Evolutionary conservation across 2,888 invertebrate genomes (phyloP).

Genomic region (Drosophila merina): DNA sequence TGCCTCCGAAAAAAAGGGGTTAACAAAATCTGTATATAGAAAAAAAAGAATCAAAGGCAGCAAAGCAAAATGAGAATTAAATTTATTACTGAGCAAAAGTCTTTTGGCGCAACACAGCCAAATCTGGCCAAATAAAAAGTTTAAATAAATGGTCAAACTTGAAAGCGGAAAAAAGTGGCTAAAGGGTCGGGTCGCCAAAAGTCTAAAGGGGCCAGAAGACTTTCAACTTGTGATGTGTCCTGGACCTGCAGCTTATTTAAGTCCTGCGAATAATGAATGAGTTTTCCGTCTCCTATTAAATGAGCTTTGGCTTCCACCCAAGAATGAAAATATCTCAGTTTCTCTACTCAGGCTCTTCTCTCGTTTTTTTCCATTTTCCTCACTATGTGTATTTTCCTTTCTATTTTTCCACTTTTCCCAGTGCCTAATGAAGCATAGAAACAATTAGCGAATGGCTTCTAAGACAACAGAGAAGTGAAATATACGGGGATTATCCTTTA

Average conservation of each 20-base stretch:
- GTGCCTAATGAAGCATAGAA: slow-evolving; percentile 28
- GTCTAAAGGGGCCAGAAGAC: slow-evolving; percentile 13
- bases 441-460: slow-evolving; percentile 49
- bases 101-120: slow-evolving; percentile 53
- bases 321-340: background rate
- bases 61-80: slow-evolving; percentile 44
- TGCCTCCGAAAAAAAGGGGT: slow-evolving; percentile 27
- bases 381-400: background rate
- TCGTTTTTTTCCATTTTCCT: background rate
- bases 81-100: slow-evolving; percentile 62
- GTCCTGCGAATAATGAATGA: slow-evolving; percentile 57
- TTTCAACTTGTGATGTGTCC: slow-evolving; percentile 33
- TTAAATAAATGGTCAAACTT: slow-evolving; percentile 76
- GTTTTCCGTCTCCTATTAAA: slow-evolving; percentile 58
- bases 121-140: slow-evolving; percentile 66
- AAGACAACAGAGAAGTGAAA: slow-evolving; percentile 10
- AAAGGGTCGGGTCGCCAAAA: slow-evolving; percentile 33
- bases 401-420: background rate
- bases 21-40: slow-evolving; percentile 5
- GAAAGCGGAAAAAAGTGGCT: slow-evolving; percentile 47
- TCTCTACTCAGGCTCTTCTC: background rate
- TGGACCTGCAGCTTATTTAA: slow-evolving; percentile 49
- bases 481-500: slow-evolving; percentile 20
- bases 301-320: slow-evolving; percentile 47
- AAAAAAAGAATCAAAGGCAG: slow-evolving; percentile 8